A percentile compares a stretch with the other conserved stretches of the same genome.
phyloP scores from a whole-genome alignment of 2,113 vertebrate species.

The Carassius carassius region DNA sequence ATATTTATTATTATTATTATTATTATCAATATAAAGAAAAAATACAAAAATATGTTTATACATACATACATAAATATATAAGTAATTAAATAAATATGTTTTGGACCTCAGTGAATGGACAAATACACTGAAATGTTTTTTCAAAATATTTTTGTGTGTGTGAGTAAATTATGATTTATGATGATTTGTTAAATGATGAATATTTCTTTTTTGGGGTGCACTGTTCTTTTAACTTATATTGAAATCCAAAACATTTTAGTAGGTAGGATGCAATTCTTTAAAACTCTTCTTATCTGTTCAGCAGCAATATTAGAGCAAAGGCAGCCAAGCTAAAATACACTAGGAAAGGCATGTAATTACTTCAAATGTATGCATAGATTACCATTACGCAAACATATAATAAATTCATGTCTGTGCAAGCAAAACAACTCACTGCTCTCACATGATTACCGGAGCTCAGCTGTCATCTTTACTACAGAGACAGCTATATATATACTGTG shows the following conservation, averaged over 20 bases:
- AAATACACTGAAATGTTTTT: no score
- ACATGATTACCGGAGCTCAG: conserved; percentile 3
- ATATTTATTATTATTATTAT: no score
- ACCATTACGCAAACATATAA: neutral
- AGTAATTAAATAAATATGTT: no score
- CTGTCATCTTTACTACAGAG: conserved; percentile 9
- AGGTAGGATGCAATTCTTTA: neutral
- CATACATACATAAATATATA: no score
- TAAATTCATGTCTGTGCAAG: conserved; percentile 20
- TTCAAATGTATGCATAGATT: conserved; percentile 5
- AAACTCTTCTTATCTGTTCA: no score
- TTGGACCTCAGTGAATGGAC: no score
- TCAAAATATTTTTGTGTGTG: no score
- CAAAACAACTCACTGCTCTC: conserved; percentile 16
- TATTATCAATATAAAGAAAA: no score
- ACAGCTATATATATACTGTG: neutral
- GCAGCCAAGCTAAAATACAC: neutral
- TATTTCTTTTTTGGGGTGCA: neutral
- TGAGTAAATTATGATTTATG: no score
- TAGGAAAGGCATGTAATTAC: conserved; percentile 17
- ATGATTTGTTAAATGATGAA: no score
- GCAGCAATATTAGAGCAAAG: neutral
- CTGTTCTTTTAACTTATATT: neutral
- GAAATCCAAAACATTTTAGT: neutral
- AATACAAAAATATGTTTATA: no score